phyloP scores from a whole-genome alignment of 2,113 vertebrate species.

The Glareola pratincola region DNA sequence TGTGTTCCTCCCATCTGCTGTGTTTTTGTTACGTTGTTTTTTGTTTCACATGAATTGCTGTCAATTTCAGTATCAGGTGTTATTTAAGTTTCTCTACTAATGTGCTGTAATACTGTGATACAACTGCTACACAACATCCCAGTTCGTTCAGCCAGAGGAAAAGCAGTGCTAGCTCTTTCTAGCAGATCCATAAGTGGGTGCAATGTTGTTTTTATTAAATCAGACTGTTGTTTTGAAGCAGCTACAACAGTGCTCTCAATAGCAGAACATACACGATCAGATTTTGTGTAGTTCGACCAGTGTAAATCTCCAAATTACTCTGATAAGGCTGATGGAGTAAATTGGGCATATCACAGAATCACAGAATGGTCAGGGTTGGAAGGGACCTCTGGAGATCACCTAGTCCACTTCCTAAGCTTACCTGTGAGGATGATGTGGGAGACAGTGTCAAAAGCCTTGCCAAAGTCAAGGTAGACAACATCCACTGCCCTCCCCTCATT shows the following conservation, averaged over 20 bases:
- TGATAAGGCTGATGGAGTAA: neutral
- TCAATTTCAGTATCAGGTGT: neutral
- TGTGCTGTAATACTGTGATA: neutral
- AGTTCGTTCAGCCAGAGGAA: neutral
- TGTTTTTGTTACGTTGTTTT: neutral
- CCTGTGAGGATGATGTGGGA: too few species aligned
- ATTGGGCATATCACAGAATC: too few species aligned
- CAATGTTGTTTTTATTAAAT: neutral
- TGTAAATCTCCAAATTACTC: neutral
- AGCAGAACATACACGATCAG: neutral
- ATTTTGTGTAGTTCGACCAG: neutral
- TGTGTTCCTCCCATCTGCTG: neutral
- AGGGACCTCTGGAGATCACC: too few species aligned
- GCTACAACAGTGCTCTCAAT: accelerated
- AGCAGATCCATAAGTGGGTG: neutral
- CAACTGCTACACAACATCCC: neutral
- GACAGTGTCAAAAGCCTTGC: too few species aligned
- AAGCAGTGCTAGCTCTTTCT: neutral
- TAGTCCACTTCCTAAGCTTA: too few species aligned
- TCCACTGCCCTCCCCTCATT: too few species aligned
- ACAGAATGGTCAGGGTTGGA: too few species aligned
- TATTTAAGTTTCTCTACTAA: neutral
- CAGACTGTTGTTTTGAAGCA: neutral
- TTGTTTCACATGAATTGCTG: neutral
- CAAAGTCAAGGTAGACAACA: too few species aligned